Base-by-base conservation (phyloP, 2,113 vertebrate genomes). In the Amphilophus citrinellus region DNA sequence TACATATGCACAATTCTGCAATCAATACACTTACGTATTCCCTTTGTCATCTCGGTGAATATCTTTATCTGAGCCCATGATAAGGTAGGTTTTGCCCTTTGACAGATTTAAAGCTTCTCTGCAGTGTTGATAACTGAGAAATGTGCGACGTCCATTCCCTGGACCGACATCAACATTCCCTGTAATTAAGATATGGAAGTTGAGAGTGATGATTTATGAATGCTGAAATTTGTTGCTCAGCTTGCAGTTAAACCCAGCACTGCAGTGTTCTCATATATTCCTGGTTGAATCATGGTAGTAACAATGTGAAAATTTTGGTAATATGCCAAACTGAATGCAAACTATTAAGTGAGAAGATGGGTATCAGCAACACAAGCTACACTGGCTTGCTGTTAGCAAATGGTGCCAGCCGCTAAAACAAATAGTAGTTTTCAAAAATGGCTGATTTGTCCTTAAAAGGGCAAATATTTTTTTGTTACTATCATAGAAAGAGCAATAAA, bases 21-120 rank as follows among this genome's bases (percentile, higher is more conserved):
- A 50, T 11, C 30, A 39, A 30, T 6, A 84, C 68, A 92, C 92
- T 84, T 83, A 93, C 91, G 14, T 1, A 35, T 76, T 1, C 0
- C 3, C 3, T 17, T 10, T 0, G 0, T 84, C 42, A 4, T 87
- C 77, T 76, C 2, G 6, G 76, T 82, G 9, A 73, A 92, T 88
- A 58, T 95, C 92, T 59, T 27, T 78, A 24, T 89, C 91, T 3
- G 82, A 30, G 5, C 95, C 95, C 94, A 96, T 96, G 85, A 96
- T 66, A 9, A 96, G 94, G 79, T 95, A 96, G 1, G 66, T 81
- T 58, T 92, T 94, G 4, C 61, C 90, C 1, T 2, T 3, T 2
- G 0, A 2, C 14, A 96, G 53, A 35, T 15, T 66, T 35, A 95
- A 80, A 79, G 83, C 18, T 0, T 87, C 73, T 77, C 93, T 94